Conservation (phyloP, 2,113 vertebrate genomes). For the Pteruthius melanotis region DNA sequence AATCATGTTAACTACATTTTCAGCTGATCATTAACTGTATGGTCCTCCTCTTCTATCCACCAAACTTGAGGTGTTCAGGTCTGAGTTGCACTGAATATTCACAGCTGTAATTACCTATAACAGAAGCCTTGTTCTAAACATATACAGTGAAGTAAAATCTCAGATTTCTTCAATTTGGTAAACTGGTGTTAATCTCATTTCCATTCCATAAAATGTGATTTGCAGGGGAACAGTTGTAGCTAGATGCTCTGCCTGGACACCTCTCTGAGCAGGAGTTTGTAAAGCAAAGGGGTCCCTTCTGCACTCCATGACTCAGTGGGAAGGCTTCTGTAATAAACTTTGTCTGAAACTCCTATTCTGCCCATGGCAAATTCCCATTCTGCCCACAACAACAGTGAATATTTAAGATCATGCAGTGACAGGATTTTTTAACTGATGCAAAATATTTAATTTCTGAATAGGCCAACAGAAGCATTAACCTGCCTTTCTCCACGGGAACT, state of each 20-base stretch:
- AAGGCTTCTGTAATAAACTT: background rate
- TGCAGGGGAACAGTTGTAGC: background rate
- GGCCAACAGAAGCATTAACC: background rate
- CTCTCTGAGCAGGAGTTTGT: background rate
- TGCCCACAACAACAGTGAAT: background rate
- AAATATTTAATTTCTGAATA: background rate
- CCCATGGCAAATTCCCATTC: background rate
- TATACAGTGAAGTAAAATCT: background rate
- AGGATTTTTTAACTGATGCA: background rate
- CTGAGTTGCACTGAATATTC: background rate
- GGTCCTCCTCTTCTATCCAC: background rate
- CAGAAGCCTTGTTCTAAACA: background rate
- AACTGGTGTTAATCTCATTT: background rate
- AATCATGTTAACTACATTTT: background rate
- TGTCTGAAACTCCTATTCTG: background rate
- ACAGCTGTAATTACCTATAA: background rate
- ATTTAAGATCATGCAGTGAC: background rate
- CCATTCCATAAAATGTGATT: background rate
- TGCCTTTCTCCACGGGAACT: background rate
- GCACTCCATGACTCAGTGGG: background rate
- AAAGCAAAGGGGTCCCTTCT: background rate
- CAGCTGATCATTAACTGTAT: background rate
- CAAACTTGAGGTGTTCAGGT: background rate
- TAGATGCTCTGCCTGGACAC: background rate
- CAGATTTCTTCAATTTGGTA: background rate